These are phyloP conservation scores for Cygnus atratus DNA, from an alignment of 2,113 vertebrate genomes.

Conservation along the genomic window DNA sequence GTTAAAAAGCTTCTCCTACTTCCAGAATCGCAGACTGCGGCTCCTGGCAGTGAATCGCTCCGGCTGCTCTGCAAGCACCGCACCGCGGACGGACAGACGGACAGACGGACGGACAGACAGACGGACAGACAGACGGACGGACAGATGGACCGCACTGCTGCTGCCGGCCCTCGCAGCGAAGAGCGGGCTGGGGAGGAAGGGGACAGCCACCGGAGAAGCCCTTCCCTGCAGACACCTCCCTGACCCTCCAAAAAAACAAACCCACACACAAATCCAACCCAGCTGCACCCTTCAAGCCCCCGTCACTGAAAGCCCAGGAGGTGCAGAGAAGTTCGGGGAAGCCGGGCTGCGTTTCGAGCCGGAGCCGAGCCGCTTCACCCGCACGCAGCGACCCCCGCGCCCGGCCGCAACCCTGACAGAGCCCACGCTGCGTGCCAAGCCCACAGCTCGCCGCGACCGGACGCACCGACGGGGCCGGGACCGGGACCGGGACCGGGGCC, in stretches of 20 bases:
- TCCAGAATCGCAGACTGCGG: background rate
- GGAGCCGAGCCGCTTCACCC: background rate
- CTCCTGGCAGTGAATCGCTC: background rate
- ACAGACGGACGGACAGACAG: too few relatives aligned
- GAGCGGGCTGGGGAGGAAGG: background rate
- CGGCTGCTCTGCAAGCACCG: background rate
- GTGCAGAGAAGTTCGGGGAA: background rate
- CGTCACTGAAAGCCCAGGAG: background rate
- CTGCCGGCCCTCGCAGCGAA: background rate
- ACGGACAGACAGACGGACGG: too few relatives aligned
- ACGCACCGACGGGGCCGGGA: background rate
- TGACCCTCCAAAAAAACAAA: background rate
- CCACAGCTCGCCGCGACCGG: background rate
- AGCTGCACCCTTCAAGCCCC: background rate
- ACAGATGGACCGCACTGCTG: background rate
- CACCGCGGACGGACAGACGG: background rate
- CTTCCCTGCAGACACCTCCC: background rate
- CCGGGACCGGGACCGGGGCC: background rate
- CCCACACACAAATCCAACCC: background rate
- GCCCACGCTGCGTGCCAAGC: background rate
- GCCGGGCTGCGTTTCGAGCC: fast-evolving
- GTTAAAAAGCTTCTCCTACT: background rate
- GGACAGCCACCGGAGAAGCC: background rate
- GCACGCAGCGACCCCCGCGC: background rate
- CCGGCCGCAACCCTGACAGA: fast-evolving